phyloP scores from a whole-genome alignment of 92 coral and sea anemone genomes.

The Meandrina meandrites region DNA sequence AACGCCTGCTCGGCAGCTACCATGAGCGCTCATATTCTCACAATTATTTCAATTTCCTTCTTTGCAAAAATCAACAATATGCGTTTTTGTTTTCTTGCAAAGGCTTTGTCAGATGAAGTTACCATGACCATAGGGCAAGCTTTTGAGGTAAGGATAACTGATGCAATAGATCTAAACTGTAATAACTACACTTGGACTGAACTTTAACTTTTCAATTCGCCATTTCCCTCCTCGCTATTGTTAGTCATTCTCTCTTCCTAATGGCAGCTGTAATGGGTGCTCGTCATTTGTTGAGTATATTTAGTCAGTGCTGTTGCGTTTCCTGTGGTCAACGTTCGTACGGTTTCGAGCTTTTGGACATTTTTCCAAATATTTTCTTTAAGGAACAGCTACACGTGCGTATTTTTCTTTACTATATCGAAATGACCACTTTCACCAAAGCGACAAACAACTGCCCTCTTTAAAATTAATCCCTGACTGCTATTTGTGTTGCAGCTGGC shows the following conservation, averaged over 20 bases:
- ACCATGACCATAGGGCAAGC: constrained; percentile 98
- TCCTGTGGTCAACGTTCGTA: too few species aligned
- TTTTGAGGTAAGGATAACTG: constrained; percentile 70
- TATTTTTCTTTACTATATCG: too few species aligned
- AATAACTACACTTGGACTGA: neutral
- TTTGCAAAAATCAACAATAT: neutral
- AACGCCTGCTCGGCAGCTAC: too few species aligned
- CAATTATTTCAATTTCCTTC: neutral
- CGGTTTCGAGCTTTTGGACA: neutral
- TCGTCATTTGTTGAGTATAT: too few species aligned
- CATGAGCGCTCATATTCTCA: too few species aligned
- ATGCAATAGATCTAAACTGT: neutral
- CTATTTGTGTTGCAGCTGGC: constrained; percentile 56
- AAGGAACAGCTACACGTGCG: too few species aligned
- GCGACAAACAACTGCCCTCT: neutral
- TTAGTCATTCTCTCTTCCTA: too few species aligned
- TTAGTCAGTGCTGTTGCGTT: too few species aligned
- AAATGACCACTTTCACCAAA: neutral
- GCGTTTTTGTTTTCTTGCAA: constrained; percentile 6
- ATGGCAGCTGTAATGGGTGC: too few species aligned
- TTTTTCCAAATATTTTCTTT: neutral
- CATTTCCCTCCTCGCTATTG: too few species aligned
- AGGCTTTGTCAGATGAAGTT: constrained; percentile 88
- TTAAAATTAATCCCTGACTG: neutral
- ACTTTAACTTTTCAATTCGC: too few species aligned